Evolutionary conservation across 1,140 invertebrate genomes (phyloP).

Genomic region (Conopomorpha cramerella): DNA sequence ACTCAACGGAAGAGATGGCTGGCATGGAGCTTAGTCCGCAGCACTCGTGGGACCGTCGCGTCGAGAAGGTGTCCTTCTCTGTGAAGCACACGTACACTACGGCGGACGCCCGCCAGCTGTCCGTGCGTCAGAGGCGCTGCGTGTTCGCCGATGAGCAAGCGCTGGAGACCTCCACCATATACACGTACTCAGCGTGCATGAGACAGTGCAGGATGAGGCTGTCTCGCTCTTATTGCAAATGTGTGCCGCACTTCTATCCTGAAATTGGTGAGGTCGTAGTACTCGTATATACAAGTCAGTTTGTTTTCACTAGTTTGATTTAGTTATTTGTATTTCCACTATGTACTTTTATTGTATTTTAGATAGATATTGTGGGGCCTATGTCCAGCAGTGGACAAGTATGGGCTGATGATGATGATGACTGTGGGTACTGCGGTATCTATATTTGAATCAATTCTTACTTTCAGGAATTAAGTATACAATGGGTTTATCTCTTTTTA

Average conservation of each 20-base stretch:
- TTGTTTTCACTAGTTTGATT: too few species aligned
- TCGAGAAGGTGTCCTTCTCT: slow-evolving; percentile 68
- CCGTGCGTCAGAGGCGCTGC: slow-evolving; percentile 68
- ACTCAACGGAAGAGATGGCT: slow-evolving; percentile 69
- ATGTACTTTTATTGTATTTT: too few species aligned
- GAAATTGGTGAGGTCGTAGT: slow-evolving; percentile 34
- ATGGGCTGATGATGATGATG: too few species aligned
- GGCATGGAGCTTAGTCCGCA: slow-evolving; percentile 68
- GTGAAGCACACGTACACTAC: slow-evolving; percentile 76
- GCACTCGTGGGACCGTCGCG: slow-evolving; percentile 67
- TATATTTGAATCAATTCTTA: too few species aligned
- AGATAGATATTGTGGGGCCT: too few species aligned
- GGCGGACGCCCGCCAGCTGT: slow-evolving; percentile 68
- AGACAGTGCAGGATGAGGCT: slow-evolving; percentile 69
- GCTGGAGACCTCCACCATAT: slow-evolving; percentile 62
- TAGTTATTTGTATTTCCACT: too few species aligned
- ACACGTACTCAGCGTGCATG: slow-evolving; percentile 72
- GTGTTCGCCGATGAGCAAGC: slow-evolving; percentile 68
- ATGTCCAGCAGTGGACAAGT: too few species aligned
- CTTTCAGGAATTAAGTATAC: too few species aligned
- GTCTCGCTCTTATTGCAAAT: slow-evolving; percentile 64
- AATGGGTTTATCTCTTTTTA: too few species aligned
- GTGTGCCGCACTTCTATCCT: slow-evolving; percentile 71
- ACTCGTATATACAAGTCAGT: too few species aligned
- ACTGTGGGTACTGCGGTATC: too few species aligned